phyloP scores from a whole-genome alignment of 2,888 invertebrate genomes.

The Drosophila heteroneura region DNA sequence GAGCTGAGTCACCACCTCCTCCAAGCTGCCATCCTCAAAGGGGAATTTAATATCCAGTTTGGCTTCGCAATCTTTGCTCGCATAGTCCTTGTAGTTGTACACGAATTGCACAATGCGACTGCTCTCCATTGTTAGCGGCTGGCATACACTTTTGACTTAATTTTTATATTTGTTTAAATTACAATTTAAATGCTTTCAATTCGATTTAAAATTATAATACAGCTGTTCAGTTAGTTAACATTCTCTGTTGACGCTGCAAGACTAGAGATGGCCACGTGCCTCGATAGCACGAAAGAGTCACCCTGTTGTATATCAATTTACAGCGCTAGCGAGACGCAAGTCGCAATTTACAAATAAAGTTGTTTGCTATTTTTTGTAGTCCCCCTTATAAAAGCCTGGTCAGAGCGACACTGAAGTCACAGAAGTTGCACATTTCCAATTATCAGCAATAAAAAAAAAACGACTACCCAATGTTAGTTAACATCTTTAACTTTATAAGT shows the following conservation, averaged over 20 bases:
- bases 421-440: not conserved
- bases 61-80: constrained; percentile 64
- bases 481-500: constrained; percentile 6
- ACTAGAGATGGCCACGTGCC: constrained; percentile 13
- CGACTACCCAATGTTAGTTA: not conserved
- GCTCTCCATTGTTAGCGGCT: constrained; percentile 42
- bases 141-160: not conserved
- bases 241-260: constrained; percentile 10
- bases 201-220: constrained; percentile 1
- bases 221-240: constrained; percentile 14
- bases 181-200: not conserved
- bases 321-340: not conserved
- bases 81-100: constrained; percentile 82
- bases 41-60: constrained; percentile 77
- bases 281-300: not conserved
- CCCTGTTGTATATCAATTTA: not conserved
- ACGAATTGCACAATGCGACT: constrained; percentile 69
- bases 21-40: constrained; percentile 72
- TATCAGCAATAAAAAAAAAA: not conserved
- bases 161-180: not conserved
- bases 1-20: constrained; percentile 81
- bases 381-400: not conserved
- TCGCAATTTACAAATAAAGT: not conserved
- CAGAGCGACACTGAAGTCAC: not conserved
- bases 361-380: not conserved